Evolutionary conservation across 2,113 vertebrate species (phyloP).

Genomic region (Petaurus breviceps): DNA sequence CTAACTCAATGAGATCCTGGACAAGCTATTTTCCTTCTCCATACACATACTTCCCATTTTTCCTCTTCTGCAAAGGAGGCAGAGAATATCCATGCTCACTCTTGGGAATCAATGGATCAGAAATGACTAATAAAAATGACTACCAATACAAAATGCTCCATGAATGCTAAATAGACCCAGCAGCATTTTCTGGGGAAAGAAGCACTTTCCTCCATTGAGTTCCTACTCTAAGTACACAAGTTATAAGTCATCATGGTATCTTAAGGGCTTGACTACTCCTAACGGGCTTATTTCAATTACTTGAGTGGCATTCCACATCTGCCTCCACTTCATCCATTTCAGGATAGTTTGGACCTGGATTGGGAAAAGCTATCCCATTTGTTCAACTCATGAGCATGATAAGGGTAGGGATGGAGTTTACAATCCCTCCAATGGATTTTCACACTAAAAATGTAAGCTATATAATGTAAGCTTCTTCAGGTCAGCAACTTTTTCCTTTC

Average conservation of each 20-base stretch:
- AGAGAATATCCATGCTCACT: background rate
- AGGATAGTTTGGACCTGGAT: slow-evolving; percentile 5
- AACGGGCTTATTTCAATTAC: slow-evolving; percentile 10
- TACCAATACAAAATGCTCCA: background rate
- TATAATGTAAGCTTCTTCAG: background rate
- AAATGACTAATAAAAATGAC: slow-evolving; percentile 10
- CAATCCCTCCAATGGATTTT: background rate
- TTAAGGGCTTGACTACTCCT: slow-evolving; percentile 36
- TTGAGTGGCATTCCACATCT: slow-evolving; percentile 22
- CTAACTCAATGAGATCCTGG: background rate
- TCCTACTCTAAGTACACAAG: background rate
- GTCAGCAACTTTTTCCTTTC: background rate
- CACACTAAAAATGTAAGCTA: background rate
- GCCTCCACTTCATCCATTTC: background rate
- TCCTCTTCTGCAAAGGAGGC: slow-evolving; percentile 1
- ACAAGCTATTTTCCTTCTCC: background rate
- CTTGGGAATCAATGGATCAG: slow-evolving; percentile 18
- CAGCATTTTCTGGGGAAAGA: slow-evolving; percentile 4
- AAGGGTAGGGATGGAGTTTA: background rate
- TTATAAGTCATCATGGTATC: background rate
- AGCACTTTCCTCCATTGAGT: background rate
- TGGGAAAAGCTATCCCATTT: background rate
- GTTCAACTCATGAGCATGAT: slow-evolving; percentile 15
- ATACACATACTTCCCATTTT: background rate
- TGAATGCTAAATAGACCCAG: background rate